Evolutionary conservation across 2,888 invertebrate species (phyloP).

Genomic region (Heteromurus nitidus): DNA sequence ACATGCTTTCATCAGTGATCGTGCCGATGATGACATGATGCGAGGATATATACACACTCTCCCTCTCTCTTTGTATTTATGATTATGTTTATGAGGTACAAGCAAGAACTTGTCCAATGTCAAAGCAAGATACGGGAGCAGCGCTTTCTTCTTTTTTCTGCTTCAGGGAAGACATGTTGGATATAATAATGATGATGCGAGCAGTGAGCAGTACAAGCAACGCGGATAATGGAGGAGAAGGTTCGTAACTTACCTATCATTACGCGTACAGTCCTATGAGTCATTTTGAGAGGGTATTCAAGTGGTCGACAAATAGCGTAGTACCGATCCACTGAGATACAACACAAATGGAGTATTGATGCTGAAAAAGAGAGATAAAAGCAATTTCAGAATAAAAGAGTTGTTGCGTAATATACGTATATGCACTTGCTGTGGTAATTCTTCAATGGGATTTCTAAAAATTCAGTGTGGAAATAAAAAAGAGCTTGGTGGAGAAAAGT

Average conservation of each 20-base stretch:
- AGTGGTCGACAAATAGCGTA: slow-evolving; percentile 95
- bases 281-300: slow-evolving; percentile 95
- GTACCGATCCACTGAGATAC: slow-evolving; percentile 84
- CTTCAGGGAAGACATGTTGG: neutral
- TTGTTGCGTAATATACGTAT: neutral
- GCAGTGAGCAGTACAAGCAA: neutral
- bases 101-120: too few relatives aligned
- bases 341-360: slow-evolving; percentile 94
- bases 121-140: neutral
- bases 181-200: neutral
- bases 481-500: neutral
- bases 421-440: neutral
- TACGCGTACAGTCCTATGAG: slow-evolving; percentile 80
- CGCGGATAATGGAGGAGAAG: neutral
- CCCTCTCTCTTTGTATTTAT: too few relatives aligned
- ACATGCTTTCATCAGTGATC: too few relatives aligned
- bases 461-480: neutral
- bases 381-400: neutral
- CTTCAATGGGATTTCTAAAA: neutral
- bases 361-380: slow-evolving; percentile 77
- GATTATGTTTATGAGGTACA: too few relatives aligned
- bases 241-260: slow-evolving; percentile 76
- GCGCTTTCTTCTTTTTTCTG: too few relatives aligned
- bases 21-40: neutral
- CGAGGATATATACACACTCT: neutral